Evolutionary conservation across 2,888 invertebrate species (phyloP).

Genomic region (Ophioninae sp.): DNA sequence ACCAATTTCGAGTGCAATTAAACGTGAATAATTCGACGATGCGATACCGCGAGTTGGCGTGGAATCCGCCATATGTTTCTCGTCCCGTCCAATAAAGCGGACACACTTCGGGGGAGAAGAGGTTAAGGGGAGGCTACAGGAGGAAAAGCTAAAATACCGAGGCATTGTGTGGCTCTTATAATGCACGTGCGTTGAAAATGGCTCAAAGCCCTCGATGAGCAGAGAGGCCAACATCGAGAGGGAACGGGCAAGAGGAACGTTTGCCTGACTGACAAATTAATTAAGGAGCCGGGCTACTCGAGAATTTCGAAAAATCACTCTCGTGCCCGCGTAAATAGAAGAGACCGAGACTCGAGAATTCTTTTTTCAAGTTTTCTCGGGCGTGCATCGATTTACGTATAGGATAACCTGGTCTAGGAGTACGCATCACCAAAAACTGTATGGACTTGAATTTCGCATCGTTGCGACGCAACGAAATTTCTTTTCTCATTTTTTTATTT

Average conservation of each 20-base stretch:
- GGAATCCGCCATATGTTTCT: slow-evolving; percentile 6
- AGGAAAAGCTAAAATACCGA: slow-evolving; percentile 53
- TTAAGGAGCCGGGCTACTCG: too few species aligned
- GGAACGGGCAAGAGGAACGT: slow-evolving; percentile 28
- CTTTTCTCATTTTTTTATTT: too few species aligned
- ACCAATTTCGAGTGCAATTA: not conserved
- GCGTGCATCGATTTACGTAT: too few species aligned
- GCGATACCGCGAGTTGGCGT: not conserved
- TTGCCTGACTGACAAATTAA: slow-evolving; percentile 60
- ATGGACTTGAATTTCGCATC: too few species aligned
- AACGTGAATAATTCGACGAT: slow-evolving; percentile 7
- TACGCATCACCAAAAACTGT: too few species aligned
- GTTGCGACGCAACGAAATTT: too few species aligned
- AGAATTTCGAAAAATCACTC: too few species aligned
- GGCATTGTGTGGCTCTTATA: slow-evolving; percentile 44
- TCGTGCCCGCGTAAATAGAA: too few species aligned
- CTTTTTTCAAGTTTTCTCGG: too few species aligned
- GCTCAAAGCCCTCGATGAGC: not conserved
- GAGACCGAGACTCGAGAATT: too few species aligned
- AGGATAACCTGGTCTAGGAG: too few species aligned
- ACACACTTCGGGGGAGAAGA: not conserved
- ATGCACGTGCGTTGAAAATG: slow-evolving; percentile 28
- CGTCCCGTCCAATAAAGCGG: slow-evolving; percentile 10
- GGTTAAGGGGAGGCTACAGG: slow-evolving; percentile 10
- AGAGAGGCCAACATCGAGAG: not conserved